Percentiles rank a stretch among this genome's conserved stretches.
Conservation (phyloP, 1,140 invertebrate species). For the Aleiodes sp. region DNA sequence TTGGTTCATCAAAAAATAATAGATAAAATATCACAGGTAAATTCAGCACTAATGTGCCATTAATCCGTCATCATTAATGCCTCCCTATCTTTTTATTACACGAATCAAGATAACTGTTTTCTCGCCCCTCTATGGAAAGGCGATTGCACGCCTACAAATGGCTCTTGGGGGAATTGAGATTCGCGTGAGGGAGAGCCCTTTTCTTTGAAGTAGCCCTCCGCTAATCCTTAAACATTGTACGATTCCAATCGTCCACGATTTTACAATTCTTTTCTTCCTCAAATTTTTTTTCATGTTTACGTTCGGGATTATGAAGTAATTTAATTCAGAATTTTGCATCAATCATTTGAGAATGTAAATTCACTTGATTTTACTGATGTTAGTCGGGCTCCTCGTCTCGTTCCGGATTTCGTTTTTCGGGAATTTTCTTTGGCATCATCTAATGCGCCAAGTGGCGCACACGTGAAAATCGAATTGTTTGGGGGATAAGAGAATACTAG, state of each 20-base stretch:
- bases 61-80: slow-evolving; percentile 31
- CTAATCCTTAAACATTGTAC: too few relatives aligned
- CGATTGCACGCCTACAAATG: slow-evolving; percentile 6
- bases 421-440: not conserved
- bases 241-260: too few relatives aligned
- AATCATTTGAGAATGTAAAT: too few relatives aligned
- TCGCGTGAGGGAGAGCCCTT: slow-evolving; percentile 19
- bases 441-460: not conserved
- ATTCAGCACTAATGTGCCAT: slow-evolving; percentile 2
- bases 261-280: too few relatives aligned
- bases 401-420: not conserved
- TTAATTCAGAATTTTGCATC: too few relatives aligned
- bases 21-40: not conserved
- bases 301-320: too few relatives aligned
- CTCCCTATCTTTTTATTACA: slow-evolving; percentile 5
- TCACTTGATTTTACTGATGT: too few relatives aligned
- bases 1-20: not conserved
- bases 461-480: slow-evolving; percentile 11
- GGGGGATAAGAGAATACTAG: slow-evolving; percentile 14
- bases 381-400: too few relatives aligned
- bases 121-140: not conserved
- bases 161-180: slow-evolving; percentile 12
- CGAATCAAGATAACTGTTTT: slow-evolving; percentile 27
- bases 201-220: not conserved
- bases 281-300: too few relatives aligned